Conservation (phyloP, 1,140 invertebrate genomes). For the Saccostrea glomerata region DNA sequence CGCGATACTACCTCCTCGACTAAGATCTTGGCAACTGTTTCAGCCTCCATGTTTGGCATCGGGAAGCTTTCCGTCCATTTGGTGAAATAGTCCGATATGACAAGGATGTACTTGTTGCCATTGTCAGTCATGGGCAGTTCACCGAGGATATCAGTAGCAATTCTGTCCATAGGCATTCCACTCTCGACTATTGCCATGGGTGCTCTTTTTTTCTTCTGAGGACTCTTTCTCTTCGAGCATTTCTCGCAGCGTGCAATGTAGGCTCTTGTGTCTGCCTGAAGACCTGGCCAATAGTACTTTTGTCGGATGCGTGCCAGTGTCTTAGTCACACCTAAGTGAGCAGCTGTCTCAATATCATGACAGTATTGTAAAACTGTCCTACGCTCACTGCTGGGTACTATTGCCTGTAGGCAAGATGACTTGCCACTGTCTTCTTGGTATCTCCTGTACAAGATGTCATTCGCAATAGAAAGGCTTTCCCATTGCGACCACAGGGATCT, state of each 20-base stretch:
- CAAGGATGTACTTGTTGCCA: too few species aligned
- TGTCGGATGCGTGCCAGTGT: slow-evolving; percentile 13
- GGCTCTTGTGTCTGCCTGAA: not conserved
- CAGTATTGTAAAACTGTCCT: not conserved
- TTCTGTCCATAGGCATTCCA: slow-evolving; percentile 27
- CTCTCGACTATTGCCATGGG: not conserved
- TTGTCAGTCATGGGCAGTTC: too few species aligned
- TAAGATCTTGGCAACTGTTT: too few species aligned
- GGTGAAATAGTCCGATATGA: too few species aligned
- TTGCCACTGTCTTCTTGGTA: not conserved
- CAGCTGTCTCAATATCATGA: slow-evolving; percentile 3
- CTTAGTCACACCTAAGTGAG: not conserved
- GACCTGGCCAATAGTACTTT: slow-evolving; percentile 44
- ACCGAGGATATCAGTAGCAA: too few species aligned
- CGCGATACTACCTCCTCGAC: slow-evolving; percentile 43
- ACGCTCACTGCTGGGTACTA: not conserved
- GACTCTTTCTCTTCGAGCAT: slow-evolving; percentile 35
- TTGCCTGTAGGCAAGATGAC: not conserved
- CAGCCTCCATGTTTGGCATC: too few species aligned
- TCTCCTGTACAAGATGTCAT: not conserved
- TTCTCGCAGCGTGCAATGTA: too few species aligned
- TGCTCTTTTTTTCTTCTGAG: slow-evolving; percentile 46
- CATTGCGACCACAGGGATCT: not conserved
- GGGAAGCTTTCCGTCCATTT: too few species aligned
- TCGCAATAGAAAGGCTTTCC: not conserved